phyloP scores from a whole-genome alignment of 2,797 vertebrate species.

The Sebastes trivittatus region DNA sequence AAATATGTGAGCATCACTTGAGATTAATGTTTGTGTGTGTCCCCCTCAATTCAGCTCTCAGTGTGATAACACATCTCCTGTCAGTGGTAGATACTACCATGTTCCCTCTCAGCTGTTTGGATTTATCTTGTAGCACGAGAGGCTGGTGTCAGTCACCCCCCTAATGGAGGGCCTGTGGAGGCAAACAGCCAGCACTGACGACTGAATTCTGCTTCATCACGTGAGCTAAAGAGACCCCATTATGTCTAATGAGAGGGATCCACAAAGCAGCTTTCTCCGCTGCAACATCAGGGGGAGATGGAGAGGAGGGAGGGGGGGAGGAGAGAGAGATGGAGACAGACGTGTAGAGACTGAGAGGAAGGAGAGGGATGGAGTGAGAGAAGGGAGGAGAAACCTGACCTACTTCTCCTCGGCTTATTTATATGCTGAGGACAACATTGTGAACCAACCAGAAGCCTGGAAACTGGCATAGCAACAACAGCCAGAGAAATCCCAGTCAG shows the following conservation, averaged over 20 bases:
- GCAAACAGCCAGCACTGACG: not conserved
- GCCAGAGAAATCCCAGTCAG: conserved; percentile 9
- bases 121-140: not conserved
- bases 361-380: conserved; percentile 28
- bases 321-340: not conserved
- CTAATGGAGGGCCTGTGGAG: not conserved
- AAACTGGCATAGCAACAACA: conserved; percentile 52
- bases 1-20: not conserved
- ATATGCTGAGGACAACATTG: conserved; percentile 58
- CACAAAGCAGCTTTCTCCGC: conserved; percentile 23
- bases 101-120: not conserved
- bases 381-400: conserved; percentile 68
- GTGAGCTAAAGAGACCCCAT: conserved; percentile 27
- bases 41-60: not conserved
- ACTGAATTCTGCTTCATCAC: conserved; percentile 29
- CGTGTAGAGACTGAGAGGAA: conserved; percentile 2
- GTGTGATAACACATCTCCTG: not conserved
- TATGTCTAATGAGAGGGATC: conserved; percentile 32
- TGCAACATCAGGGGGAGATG: conserved; percentile 16
- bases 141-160: not conserved
- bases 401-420: conserved; percentile 71
- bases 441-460: conserved; percentile 46
- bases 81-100: not conserved
- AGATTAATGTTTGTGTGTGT: not conserved
- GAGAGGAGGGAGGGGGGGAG: not conserved